Percentiles rank a stretch among this genome's conserved stretches.
Evolutionary conservation across 2,113 vertebrate species (phyloP).

Genomic region (Catharus fuscescens): DNA sequence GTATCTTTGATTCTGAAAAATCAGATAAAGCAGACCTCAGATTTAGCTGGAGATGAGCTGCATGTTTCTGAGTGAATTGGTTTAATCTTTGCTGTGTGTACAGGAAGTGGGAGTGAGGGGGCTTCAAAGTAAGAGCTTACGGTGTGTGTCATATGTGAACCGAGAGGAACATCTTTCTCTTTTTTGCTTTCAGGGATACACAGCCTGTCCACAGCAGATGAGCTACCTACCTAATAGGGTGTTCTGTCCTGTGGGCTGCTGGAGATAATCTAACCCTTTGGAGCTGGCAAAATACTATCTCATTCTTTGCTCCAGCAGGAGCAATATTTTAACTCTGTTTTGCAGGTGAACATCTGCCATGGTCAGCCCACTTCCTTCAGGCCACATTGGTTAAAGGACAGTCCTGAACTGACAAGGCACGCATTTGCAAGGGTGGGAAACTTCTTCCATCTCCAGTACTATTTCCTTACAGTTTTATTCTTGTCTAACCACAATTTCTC

Average conservation of each 20-base stretch:
- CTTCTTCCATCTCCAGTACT: neutral
- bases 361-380: neutral
- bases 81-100: neutral
- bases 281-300: neutral
- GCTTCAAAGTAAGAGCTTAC: neutral
- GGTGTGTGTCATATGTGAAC: neutral
- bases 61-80: neutral
- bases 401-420: neutral
- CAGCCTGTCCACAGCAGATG: neutral
- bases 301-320: neutral
- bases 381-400: neutral
- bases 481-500: neutral
- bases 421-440: neutral
- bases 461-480: neutral
- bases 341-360: neutral
- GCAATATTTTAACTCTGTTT: neutral
- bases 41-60: neutral
- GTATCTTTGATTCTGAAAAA: neutral
- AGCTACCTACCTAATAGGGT: neutral
- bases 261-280: neutral
- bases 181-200: neutral
- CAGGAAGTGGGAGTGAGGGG: neutral
- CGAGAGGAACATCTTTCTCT: neutral
- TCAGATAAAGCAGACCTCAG: neutral
- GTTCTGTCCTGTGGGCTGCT: neutral